Base-by-base conservation (phyloP, 2,113 vertebrate genomes). In the Antidorcas marsupialis region DNA sequence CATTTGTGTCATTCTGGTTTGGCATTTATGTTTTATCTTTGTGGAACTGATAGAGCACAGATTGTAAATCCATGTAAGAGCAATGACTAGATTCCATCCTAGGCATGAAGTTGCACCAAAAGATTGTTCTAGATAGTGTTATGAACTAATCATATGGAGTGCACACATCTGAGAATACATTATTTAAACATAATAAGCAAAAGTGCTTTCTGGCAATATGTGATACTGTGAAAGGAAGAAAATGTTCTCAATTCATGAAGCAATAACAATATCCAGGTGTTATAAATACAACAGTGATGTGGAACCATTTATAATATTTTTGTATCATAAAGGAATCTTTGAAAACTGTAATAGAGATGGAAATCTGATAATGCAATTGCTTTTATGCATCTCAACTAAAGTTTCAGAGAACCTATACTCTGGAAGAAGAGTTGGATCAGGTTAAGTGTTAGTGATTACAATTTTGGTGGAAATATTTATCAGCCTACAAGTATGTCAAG, bases 1-100 rank as follows among this genome's bases (percentile, higher is more conserved):
- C 83, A 96, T 39, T 96, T 95, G 92, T 96, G 87, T 74, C 79
- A 97, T 95, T 97, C 94, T 97, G 97, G 60, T 94, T 97, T 98
- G 90, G 83, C 97, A 96, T 81, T 57, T 95, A 90, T 95, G 64
- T 94, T 86, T 89, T 76, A 92, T 85, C 91, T 95, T 96, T 21
- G 60, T 82, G 88, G 71, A 92, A 82, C 55, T 79, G 50, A 97
- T 62, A 93, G 95, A 64, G 39, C 89, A 78, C 89, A 94, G 59
- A 97, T 91, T 97, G 90, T 95, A 97, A 98, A 97, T 95, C 92
- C 92, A 96, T 30, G 12, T 60, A 89, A 95, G 27, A 83, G 12
- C 10, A 47, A 87, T 50, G 30, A 55, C 12, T 93, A 91, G 76
- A 64, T 62, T 91, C 30, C 17, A 89, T 76, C 16, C 45, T 85